Evolutionary conservation across 2,797 vertebrate species (phyloP).

Genomic region (Salmo trutta): DNA sequence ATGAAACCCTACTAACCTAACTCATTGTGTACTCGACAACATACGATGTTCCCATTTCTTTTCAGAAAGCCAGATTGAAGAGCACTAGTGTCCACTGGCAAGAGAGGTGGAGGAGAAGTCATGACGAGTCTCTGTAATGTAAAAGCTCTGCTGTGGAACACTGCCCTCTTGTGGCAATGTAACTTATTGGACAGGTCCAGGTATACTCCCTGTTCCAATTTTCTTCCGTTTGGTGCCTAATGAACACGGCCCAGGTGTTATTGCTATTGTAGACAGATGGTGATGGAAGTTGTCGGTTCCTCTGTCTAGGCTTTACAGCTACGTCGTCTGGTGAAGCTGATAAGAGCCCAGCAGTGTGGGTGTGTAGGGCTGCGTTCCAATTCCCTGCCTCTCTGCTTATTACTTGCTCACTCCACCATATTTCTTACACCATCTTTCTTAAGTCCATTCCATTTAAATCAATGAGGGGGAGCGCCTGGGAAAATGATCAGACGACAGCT

Average conservation of each 20-base stretch:
- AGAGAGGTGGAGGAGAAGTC: slow-evolving; percentile 18
- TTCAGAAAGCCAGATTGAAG: slow-evolving; percentile 32
- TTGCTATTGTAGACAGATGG: not conserved
- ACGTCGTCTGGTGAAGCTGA: slow-evolving; percentile 6
- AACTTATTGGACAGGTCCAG: too few relatives aligned
- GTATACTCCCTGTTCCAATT: too few relatives aligned
- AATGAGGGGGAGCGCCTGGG: not conserved
- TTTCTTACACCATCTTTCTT: not conserved
- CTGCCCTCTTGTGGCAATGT: slow-evolving; percentile 17
- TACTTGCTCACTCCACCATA: not conserved
- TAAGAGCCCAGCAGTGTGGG: not conserved
- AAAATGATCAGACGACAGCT: not conserved
- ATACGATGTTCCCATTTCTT: slow-evolving; percentile 31
- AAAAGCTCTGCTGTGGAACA: slow-evolving; percentile 33
- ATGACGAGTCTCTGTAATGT: slow-evolving; percentile 21
- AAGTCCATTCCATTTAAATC: not conserved
- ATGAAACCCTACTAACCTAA: slow-evolving; percentile 8
- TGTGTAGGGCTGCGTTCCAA: not conserved
- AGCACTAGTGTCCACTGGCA: not conserved
- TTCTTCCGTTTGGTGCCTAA: not conserved
- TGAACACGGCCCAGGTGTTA: not conserved
- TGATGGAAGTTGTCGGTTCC: not conserved
- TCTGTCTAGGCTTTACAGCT: slow-evolving; percentile 35
- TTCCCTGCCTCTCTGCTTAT: not conserved
- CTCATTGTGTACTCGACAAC: slow-evolving; percentile 33